These are phyloP conservation scores for Drosophila neonasuta DNA, from an alignment of 2,888 invertebrate species.

Conservation along the genomic window DNA sequence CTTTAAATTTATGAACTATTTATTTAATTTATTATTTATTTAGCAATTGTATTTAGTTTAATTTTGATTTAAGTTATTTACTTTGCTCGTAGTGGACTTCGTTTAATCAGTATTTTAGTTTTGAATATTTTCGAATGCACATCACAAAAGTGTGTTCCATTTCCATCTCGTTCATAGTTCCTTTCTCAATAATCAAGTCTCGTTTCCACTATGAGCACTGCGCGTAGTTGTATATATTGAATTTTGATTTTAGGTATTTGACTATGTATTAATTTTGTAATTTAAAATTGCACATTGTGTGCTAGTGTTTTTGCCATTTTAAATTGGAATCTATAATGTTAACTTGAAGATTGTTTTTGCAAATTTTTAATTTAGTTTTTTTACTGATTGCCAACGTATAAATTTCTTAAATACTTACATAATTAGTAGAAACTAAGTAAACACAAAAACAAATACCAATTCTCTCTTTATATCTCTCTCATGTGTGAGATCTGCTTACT, in stretches of 20 bases:
- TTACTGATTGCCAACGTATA: conserved; percentile 41
- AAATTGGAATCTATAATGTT: conserved; percentile 42
- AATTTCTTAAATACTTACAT: conserved; percentile 21
- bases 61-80: conserved; percentile 30
- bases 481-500: not conserved
- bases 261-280: conserved; percentile 23
- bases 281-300: conserved; percentile 8
- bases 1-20: conserved; percentile 13
- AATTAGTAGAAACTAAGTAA: conserved; percentile 44
- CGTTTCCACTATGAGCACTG: conserved; percentile 12
- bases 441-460: conserved; percentile 68
- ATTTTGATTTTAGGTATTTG: conserved; percentile 23
- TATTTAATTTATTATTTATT: conserved; percentile 25
- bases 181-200: not conserved
- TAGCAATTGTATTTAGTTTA: conserved; percentile 45
- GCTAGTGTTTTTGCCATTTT: conserved; percentile 17
- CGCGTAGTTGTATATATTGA: conserved; percentile 11
- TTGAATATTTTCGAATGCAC: not conserved
- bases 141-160: not conserved
- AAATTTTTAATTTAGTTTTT: conserved; percentile 17
- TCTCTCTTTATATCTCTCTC: conserved; percentile 56
- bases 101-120: not conserved
- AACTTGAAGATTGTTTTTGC: conserved; percentile 21
- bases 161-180: conserved; percentile 1
- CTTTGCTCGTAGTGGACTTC: conserved; percentile 6